phyloP scores from a whole-genome alignment of 1,140 invertebrate genomes.

The Myzus persicae region DNA sequence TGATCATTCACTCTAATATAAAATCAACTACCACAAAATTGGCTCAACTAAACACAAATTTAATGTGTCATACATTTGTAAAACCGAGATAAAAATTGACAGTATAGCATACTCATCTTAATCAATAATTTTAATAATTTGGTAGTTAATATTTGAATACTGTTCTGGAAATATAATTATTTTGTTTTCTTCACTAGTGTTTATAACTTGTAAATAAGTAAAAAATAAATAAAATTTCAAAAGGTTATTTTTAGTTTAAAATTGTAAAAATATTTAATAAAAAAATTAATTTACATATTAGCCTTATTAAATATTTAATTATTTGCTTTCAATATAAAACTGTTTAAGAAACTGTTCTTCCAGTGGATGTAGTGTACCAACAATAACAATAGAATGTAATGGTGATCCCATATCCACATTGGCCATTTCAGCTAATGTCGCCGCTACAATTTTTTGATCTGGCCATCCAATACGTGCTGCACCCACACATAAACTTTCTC shows the following conservation, averaged over 20 bases:
- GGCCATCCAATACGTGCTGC: conserved; percentile 88
- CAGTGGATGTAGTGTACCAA: conserved; percentile 83
- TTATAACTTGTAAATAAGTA: not conserved
- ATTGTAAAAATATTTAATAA: not conserved
- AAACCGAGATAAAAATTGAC: too few relatives aligned
- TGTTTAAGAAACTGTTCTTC: conserved; percentile 86
- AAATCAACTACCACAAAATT: too few relatives aligned
- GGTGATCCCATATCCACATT: conserved; percentile 84
- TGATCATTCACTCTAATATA: too few relatives aligned
- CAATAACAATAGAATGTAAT: conserved; percentile 92
- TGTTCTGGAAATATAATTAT: not conserved
- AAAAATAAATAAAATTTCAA: not conserved
- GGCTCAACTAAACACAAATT: too few relatives aligned
- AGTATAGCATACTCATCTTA: too few relatives aligned
- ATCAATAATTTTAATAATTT: not conserved
- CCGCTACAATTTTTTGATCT: conserved; percentile 81
- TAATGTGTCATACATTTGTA: too few relatives aligned
- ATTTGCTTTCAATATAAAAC: conserved; percentile 64
- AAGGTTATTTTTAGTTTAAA: not conserved
- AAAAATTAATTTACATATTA: not conserved
- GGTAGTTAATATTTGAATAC: not conserved
- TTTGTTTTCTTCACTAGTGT: too few relatives aligned
- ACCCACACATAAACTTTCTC: conserved; percentile 78
- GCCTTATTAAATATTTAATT: not conserved
- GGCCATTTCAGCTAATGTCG: conserved; percentile 78